These are phyloP conservation scores for Leptestheria dahalacensis DNA, from an alignment of 1,140 invertebrate genomes.

Conservation along the genomic window DNA sequence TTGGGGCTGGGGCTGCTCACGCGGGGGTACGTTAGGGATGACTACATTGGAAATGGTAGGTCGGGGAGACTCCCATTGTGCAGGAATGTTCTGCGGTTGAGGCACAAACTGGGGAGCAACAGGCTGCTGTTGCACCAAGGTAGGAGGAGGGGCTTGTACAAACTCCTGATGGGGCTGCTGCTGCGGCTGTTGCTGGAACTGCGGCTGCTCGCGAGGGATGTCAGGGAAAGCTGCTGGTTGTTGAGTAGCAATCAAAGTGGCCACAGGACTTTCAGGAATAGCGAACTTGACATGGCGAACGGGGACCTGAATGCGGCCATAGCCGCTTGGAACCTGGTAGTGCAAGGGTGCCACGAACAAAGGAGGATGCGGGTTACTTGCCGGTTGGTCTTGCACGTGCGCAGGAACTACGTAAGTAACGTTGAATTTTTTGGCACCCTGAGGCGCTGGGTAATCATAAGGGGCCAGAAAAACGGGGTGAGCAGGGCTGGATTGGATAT, in stretches of 20 bases:
- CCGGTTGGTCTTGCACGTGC: not conserved
- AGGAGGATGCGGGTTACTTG: constrained; percentile 8
- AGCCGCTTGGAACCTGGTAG: constrained; percentile 9
- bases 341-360: constrained; percentile 11
- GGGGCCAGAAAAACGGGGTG: constrained; percentile 12
- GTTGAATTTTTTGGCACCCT: constrained; percentile 5
- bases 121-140: not conserved
- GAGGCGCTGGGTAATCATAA: not conserved
- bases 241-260: not conserved
- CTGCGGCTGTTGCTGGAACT: constrained; percentile 3
- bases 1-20: not conserved
- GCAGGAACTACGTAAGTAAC: constrained; percentile 9
- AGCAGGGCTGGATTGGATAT: too few relatives aligned
- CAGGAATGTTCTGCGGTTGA: not conserved
- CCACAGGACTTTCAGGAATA: not conserved
- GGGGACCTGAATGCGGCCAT: constrained; percentile 8
- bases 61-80: not conserved
- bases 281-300: constrained; percentile 8
- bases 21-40: not conserved
- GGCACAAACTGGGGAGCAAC: not conserved
- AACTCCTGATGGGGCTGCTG: not conserved
- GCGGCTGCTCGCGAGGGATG: not conserved
- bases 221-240: not conserved
- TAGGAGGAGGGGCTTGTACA: not conserved
- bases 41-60: not conserved